Conservation (phyloP, 2,797 vertebrate species). For the Cynopterus sphinx region DNA sequence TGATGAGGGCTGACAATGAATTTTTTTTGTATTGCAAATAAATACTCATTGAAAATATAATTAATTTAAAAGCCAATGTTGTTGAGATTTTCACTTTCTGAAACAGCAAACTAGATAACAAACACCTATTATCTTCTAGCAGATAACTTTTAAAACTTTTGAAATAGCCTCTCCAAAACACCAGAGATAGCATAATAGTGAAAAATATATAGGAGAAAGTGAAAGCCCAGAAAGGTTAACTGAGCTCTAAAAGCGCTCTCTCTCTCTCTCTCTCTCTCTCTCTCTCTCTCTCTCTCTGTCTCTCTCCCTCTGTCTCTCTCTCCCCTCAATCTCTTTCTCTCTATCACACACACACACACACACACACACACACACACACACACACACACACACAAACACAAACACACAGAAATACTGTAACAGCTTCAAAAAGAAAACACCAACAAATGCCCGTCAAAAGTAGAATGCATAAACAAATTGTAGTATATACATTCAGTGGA, state of each 20-base stretch:
- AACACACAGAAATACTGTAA: not conserved
- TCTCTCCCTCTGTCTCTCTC: no score
- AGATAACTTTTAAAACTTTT: conserved; percentile 1
- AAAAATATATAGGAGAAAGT: not conserved
- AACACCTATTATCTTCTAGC: not conserved
- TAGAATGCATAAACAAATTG: not conserved
- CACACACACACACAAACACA: no score
- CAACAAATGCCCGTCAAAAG: not conserved
- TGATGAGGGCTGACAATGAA: not conserved
- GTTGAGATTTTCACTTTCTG: not conserved
- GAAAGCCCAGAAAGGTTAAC: not conserved
- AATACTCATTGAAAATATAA: not conserved
- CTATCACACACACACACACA: not conserved
- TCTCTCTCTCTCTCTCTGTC: no score
- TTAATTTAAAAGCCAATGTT: conserved; percentile 3
- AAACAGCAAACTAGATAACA: not conserved
- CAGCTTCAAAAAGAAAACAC: not conserved
- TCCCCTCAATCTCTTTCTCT: no score
- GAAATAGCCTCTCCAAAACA: not conserved
- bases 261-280: no score
- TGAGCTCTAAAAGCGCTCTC: not conserved
- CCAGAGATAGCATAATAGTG: not conserved
- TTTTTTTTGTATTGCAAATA: not conserved
- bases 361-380: no score
- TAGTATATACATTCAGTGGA: not conserved